A percentile compares a stretch with the other conserved stretches of the same genome.
These are phyloP conservation scores for Tetanocera ferruginea DNA, from an alignment of 2,888 invertebrate species.

Conservation along the genomic window DNA sequence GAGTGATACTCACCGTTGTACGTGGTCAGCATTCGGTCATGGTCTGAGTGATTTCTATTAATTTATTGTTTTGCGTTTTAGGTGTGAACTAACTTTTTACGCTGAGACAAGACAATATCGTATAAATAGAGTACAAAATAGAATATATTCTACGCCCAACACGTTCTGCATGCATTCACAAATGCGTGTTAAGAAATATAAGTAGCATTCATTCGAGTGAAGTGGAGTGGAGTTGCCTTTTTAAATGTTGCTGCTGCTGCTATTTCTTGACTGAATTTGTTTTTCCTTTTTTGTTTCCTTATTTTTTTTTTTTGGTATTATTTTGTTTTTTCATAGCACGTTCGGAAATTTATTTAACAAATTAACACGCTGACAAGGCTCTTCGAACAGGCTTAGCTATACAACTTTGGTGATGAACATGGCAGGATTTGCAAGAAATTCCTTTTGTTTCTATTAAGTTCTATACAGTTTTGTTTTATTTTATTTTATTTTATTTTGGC, in stretches of 20 bases:
- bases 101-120: background rate
- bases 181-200: slow-evolving; percentile 23
- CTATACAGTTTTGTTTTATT: background rate
- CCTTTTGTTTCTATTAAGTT: background rate
- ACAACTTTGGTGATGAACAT: background rate
- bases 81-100: too few species aligned
- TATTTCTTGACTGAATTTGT: background rate
- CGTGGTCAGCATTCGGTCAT: background rate
- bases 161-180: slow-evolving; percentile 24
- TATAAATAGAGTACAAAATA: background rate
- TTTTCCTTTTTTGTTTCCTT: background rate
- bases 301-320: too few species aligned
- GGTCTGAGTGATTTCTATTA: background rate
- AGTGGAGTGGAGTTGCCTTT: background rate
- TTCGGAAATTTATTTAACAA: slow-evolving; percentile 34
- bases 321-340: background rate
- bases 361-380: slow-evolving; percentile 34
- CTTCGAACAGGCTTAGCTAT: background rate
- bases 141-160: background rate
- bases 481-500: background rate
- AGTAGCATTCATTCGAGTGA: background rate
- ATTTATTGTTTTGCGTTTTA: background rate
- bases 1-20: background rate
- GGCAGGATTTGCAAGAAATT: slow-evolving; percentile 5
- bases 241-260: background rate